These are phyloP conservation scores for Drosophila ezoana DNA, from an alignment of 2,888 invertebrate genomes.

Conservation along the genomic window DNA sequence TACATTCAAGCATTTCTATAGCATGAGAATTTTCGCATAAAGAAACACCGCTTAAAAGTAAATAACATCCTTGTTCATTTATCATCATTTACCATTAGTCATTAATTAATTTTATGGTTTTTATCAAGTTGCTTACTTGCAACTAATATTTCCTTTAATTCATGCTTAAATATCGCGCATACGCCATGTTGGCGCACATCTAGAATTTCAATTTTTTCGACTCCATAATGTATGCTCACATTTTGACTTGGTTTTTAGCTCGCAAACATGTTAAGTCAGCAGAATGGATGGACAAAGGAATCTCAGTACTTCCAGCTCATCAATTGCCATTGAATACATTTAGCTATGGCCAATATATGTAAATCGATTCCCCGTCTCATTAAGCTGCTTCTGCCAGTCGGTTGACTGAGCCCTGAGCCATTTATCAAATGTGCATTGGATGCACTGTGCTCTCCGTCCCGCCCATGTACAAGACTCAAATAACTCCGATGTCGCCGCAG, in stretches of 20 bases:
- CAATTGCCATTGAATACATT: slow-evolving; percentile 34
- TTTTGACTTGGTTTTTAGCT: not conserved
- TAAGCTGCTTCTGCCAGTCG: slow-evolving; percentile 31
- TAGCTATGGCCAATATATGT: slow-evolving; percentile 5
- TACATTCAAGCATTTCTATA: no score
- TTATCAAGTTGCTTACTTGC: no score
- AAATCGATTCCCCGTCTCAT: slow-evolving; percentile 55
- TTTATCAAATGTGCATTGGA: slow-evolving; percentile 56
- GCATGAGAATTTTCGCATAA: no score
- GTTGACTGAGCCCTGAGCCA: slow-evolving; percentile 30
- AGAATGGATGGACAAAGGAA: not conserved
- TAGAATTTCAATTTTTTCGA: not conserved
- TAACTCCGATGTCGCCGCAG: slow-evolving; percentile 15
- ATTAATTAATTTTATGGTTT: no score
- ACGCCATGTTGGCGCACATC: not conserved
- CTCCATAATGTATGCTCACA: not conserved
- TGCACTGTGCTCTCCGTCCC: slow-evolving; percentile 18
- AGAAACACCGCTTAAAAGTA: no score
- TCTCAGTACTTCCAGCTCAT: slow-evolving; percentile 26
- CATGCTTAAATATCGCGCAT: no score
- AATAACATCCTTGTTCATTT: no score
- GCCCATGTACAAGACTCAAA: not conserved
- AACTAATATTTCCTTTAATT: no score
- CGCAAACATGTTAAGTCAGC: not conserved
- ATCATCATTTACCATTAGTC: no score